These are phyloP conservation scores for Brachionus angularis DNA, from an alignment of 1,140 invertebrate species.

Conservation along the genomic window DNA sequence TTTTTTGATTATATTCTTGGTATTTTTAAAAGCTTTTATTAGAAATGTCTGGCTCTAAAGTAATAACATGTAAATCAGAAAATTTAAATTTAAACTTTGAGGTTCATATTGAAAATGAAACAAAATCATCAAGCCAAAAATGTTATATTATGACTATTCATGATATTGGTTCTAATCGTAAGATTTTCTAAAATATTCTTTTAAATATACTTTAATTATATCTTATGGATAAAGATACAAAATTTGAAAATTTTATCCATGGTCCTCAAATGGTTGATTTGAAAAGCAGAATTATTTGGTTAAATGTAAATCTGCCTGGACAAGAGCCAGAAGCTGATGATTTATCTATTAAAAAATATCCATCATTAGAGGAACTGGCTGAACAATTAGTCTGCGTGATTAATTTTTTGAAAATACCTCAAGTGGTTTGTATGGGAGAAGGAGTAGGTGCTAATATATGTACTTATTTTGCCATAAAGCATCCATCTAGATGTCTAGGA, in stretches of 20 bases:
- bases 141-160: constrained; percentile 73
- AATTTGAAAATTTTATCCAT: constrained; percentile 64
- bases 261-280: constrained; percentile 77
- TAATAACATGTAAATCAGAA: not conserved
- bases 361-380: constrained; percentile 21
- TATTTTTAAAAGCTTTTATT: too few species aligned
- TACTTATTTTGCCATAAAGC: constrained; percentile 74
- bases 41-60: not conserved
- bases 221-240: constrained; percentile 52
- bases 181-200: constrained; percentile 58
- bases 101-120: constrained; percentile 16
- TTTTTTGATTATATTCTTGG: too few species aligned
- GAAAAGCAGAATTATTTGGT: constrained; percentile 76
- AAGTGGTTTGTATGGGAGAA: constrained; percentile 76
- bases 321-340: constrained; percentile 75
- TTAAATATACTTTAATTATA: not conserved
- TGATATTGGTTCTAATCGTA: constrained; percentile 82
- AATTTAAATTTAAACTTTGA: constrained; percentile 27
- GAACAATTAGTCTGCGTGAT: constrained; percentile 32
- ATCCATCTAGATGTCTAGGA: constrained; percentile 70
- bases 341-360: constrained; percentile 59
- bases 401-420: constrained; percentile 56
- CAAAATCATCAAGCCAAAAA: not conserved
- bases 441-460: constrained; percentile 83
- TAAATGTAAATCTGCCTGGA: constrained; percentile 80